Percentiles rank a stretch among this genome's conserved stretches.
Conservation (phyloP, 2,113 vertebrate species). For the Lates calcarifer region DNA sequence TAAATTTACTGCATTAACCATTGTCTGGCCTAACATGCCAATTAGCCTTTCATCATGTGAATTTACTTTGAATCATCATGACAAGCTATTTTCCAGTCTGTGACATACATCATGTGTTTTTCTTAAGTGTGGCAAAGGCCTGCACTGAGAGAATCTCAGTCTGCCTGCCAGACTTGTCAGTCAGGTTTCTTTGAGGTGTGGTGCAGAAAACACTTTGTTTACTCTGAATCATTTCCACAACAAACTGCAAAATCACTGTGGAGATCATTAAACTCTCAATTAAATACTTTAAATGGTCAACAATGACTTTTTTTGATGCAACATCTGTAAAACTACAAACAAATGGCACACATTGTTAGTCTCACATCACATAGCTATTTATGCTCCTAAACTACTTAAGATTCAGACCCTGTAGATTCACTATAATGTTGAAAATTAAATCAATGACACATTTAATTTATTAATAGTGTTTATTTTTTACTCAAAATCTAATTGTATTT, state of each 20-base stretch:
- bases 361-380: neutral
- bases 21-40: too few relatives aligned
- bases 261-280: neutral
- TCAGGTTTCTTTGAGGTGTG: conserved; percentile 63
- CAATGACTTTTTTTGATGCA: neutral
- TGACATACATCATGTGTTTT: fast-evolving
- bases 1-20: neutral
- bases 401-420: neutral
- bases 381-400: neutral
- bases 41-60: neutral
- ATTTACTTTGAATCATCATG: neutral
- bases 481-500: neutral
- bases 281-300: neutral
- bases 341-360: neutral
- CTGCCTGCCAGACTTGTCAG: conserved; percentile 39
- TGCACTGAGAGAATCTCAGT: conserved; percentile 56
- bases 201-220: conserved; percentile 30
- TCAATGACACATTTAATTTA: neutral
- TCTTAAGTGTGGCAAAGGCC: neutral
- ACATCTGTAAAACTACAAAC: neutral
- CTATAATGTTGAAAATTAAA: neutral
- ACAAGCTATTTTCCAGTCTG: neutral
- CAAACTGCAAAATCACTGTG: neutral
- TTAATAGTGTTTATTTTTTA: conserved; percentile 43
- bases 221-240: conserved; percentile 10